Base-by-base conservation (phyloP, 2,797 vertebrate species). In the Peromyscus eremicus region DNA sequence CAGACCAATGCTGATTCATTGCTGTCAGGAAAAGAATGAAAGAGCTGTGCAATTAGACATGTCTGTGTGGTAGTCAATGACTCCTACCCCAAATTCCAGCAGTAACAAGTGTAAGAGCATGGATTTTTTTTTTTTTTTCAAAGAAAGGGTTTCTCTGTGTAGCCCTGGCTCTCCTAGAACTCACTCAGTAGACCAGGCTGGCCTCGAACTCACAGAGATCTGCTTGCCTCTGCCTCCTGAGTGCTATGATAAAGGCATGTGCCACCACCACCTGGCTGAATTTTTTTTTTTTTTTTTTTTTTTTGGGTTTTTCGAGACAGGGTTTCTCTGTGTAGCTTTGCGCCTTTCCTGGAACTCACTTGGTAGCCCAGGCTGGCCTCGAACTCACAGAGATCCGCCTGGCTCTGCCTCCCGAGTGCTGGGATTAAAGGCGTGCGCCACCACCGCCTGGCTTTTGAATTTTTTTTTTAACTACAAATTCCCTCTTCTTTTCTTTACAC, bases 1-100 rank as follows among this genome's bases (percentile, higher is more conserved):
- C 70, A 84, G 37, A 95, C 37, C 71, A 91, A 23, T 95, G 57
- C 76, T 86, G 52, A 37, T 88, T 87, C 34, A 88, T 66, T 83
- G 23, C 17, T 86, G 52, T 76, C 86, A 60, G 37, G 76, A 60
- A 75, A 82, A 90, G 40, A 81, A 70, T 25, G 49, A 92, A 43
- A 86, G 70, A 92, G 64, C 34, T 62, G 34, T 25, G 40, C 71
- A 43, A 10, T 57, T 62, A 60, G 27, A 68, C 5, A 34, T 66
- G 82, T 66, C 40, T 62, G 21, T 89, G 43, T 92, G 71, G 79
- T 37, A 66, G 62, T 82, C 88, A 88, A 68, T 14, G 80, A 14
- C 49, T 60, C 75, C 21, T 77, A 23, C 32, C 40, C 10, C 5
- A 71, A 40, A 17, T 57, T 64, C 40, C 81, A 60, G 60, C 9